A percentile compares a stretch with the other conserved stretches of the same genome.
Evolutionary conservation across 2,113 vertebrate species (phyloP).

Genomic region (Anolis carolinensis): DNA sequence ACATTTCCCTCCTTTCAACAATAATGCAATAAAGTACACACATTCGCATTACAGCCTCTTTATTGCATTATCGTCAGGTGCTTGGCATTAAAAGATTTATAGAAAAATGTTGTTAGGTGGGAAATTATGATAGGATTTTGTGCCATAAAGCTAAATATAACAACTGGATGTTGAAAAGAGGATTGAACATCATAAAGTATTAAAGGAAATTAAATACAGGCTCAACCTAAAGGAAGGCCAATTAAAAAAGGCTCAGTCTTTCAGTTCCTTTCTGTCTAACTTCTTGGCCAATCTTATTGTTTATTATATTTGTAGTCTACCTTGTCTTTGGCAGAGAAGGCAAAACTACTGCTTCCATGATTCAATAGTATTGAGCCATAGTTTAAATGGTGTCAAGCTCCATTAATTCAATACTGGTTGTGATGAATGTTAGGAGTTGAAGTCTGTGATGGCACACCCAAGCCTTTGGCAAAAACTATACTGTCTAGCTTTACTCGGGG

Average conservation of each 20-base stretch:
- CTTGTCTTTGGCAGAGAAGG: too few species aligned
- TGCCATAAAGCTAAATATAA: background rate
- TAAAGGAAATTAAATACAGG: background rate
- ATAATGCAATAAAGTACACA: constrained; percentile 53
- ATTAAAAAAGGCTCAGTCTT: background rate
- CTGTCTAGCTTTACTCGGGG: too few species aligned
- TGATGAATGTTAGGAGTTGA: too few species aligned
- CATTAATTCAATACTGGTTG: too few species aligned
- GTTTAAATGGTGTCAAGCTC: too few species aligned
- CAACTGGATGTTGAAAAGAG: background rate
- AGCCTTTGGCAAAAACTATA: too few species aligned
- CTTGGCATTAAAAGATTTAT: constrained; percentile 60
- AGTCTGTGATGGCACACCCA: too few species aligned
- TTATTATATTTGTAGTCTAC: background rate
- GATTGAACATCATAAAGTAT: background rate
- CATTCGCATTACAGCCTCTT: constrained; percentile 60
- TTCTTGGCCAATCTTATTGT: background rate
- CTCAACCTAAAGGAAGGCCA: background rate
- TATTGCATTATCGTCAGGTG: constrained; percentile 56
- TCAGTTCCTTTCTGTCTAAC: background rate
- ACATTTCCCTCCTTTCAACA: constrained; percentile 61
- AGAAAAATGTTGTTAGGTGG: constrained; percentile 29
- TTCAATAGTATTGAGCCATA: too few species aligned
- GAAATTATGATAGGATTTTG: constrained; percentile 30
- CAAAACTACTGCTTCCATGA: too few species aligned